phyloP scores from a whole-genome alignment of 92 coral and sea anemone species.

The Virgularia gustaviana region DNA sequence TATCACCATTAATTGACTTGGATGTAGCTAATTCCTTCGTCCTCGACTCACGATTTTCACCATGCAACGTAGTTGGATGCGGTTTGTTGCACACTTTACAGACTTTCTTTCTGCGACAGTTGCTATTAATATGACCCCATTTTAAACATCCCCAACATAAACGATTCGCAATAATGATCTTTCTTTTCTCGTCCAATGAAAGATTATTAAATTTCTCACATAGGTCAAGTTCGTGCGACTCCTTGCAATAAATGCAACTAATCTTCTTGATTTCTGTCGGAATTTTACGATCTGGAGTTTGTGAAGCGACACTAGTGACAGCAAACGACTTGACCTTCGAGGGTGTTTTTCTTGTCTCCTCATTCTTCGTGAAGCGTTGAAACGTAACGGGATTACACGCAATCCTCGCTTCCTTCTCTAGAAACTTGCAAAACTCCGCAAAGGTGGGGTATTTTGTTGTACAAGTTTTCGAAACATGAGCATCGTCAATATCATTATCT shows the following conservation, averaged over 20 bases:
- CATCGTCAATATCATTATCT: neutral
- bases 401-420: conserved; percentile 52
- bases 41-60: conserved; percentile 28
- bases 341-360: conserved; percentile 1
- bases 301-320: neutral
- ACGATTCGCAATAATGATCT: conserved; percentile 16
- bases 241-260: conserved; percentile 41
- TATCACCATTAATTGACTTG: conserved; percentile 7
- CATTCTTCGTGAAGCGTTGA: conserved; percentile 28
- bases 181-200: conserved; percentile 13
- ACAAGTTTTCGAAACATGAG: neutral
- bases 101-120: conserved; percentile 26
- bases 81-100: conserved; percentile 30
- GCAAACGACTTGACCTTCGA: neutral
- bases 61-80: conserved; percentile 52
- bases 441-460: conserved; percentile 45
- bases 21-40: neutral
- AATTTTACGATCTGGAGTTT: neutral
- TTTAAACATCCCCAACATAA: conserved; percentile 49
- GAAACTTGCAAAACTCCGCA: conserved; percentile 52
- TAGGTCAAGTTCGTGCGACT: conserved; percentile 44
- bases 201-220: conserved; percentile 37
- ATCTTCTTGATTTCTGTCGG: neutral
- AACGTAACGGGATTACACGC: conserved; percentile 58
- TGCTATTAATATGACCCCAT: conserved; percentile 38